Conservation (phyloP, 2,888 invertebrate species). For the Zeuzera pyrina region DNA sequence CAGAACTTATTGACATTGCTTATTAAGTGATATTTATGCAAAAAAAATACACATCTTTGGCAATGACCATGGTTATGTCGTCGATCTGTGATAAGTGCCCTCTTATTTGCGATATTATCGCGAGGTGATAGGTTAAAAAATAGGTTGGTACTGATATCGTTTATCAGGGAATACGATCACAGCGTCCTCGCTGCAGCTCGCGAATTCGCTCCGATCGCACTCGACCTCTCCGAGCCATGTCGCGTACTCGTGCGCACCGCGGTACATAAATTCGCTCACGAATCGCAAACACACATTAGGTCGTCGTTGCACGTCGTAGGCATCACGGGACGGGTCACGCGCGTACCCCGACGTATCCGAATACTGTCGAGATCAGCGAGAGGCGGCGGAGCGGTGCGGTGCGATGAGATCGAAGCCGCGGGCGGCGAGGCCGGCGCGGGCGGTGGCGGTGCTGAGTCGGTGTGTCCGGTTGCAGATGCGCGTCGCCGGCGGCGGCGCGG, state of each 20-base stretch:
- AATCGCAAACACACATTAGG: not conserved
- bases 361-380: conserved; percentile 11
- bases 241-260: conserved; percentile 40
- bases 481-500: conserved; percentile 44
- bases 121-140: conserved; percentile 5
- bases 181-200: conserved; percentile 49
- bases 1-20: too few relatives aligned
- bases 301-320: too few relatives aligned
- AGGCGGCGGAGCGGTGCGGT: conserved; percentile 56
- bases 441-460: conserved; percentile 57
- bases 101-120: not conserved
- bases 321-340: too few relatives aligned
- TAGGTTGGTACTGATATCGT: conserved; percentile 50
- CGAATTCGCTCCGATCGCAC: conserved; percentile 68
- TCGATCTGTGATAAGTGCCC: too few relatives aligned
- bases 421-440: conserved; percentile 41
- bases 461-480: conserved; percentile 70
- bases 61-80: too few relatives aligned
- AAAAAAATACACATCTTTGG: too few relatives aligned
- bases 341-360: too few relatives aligned
- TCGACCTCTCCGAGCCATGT: conserved; percentile 56
- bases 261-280: conserved; percentile 19
- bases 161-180: conserved; percentile 48
- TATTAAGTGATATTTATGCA: too few relatives aligned
- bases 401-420: conserved; percentile 54